Evolutionary conservation across 1,140 invertebrate genomes (phyloP).

Genomic region (Tenebrio molitor): DNA sequence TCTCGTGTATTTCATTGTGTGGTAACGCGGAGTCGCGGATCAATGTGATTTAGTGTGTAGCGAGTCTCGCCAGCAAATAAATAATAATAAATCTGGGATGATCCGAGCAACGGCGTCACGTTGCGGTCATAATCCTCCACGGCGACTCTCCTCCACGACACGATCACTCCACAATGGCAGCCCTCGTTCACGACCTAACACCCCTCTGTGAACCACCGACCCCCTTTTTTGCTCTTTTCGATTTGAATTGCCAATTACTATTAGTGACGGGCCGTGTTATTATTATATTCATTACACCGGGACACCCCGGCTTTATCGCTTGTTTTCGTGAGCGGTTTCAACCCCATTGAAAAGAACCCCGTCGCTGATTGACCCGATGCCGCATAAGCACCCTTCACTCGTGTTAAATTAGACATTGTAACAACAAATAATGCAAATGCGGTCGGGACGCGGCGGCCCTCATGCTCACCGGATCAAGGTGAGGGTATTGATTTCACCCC

Average conservation of each 20-base stretch:
- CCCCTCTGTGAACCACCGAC: constrained; percentile 35
- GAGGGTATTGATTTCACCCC: constrained; percentile 18
- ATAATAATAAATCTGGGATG: constrained; percentile 56
- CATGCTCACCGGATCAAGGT: constrained; percentile 8
- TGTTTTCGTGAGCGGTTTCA: constrained; percentile 41
- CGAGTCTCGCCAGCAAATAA: constrained; percentile 48
- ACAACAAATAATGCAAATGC: constrained; percentile 39
- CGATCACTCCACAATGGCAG: constrained; percentile 34
- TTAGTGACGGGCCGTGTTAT: constrained; percentile 39
- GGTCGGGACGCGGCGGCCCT: constrained; percentile 3
- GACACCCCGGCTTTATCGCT: constrained; percentile 40
- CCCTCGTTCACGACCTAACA: constrained; percentile 36
- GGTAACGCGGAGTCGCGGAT: constrained; percentile 47
- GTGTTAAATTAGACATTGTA: constrained; percentile 40
- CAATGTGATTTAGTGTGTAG: constrained; percentile 52
- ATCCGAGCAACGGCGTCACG: constrained; percentile 52
- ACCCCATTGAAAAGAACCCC: constrained; percentile 32
- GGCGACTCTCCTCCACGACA: constrained; percentile 38
- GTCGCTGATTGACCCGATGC: constrained; percentile 22
- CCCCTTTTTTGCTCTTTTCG: constrained; percentile 41
- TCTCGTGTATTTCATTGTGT: constrained; percentile 52
- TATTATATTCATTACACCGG: constrained; percentile 43
- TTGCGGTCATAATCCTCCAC: constrained; percentile 52
- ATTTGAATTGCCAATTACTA: constrained; percentile 46
- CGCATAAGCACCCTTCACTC: constrained; percentile 38